Conservation (phyloP, 1,140 invertebrate genomes). For the Holotrichia oblita region DNA sequence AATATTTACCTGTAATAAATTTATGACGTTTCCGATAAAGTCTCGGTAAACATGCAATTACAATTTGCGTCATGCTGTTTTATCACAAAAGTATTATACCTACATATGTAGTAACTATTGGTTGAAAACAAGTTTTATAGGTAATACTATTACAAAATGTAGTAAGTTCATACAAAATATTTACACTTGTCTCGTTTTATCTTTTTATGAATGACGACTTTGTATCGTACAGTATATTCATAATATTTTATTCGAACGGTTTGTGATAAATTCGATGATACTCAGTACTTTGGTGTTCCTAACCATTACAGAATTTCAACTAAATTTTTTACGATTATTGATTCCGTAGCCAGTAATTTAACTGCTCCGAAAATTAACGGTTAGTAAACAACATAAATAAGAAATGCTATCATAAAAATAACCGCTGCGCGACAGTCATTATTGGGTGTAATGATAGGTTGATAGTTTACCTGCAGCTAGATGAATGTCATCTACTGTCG, state of each 20-base stretch:
- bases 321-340: conserved; percentile 6
- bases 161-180: too few relatives aligned
- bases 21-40: too few relatives aligned
- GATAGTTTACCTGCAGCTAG: neutral
- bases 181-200: too few relatives aligned
- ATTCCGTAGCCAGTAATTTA: conserved; percentile 16
- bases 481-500: too few relatives aligned
- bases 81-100: too few relatives aligned
- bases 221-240: neutral
- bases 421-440: neutral
- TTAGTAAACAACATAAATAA: conserved; percentile 17
- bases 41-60: too few relatives aligned
- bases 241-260: neutral
- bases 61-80: too few relatives aligned
- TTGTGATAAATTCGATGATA: neutral
- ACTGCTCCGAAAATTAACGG: neutral
- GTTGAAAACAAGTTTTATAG: too few relatives aligned
- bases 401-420: neutral
- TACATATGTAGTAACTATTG: too few relatives aligned
- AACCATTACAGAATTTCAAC: neutral
- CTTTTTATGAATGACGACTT: too few relatives aligned
- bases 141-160: too few relatives aligned
- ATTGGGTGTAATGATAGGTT: conserved; percentile 20
- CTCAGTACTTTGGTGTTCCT: neutral
- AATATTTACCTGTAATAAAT: too few relatives aligned